Evolutionary conservation across 2,797 vertebrate species (phyloP), one percentile per base, ranked within the genome.

Genomic region (Sebastes cheni): DNA sequence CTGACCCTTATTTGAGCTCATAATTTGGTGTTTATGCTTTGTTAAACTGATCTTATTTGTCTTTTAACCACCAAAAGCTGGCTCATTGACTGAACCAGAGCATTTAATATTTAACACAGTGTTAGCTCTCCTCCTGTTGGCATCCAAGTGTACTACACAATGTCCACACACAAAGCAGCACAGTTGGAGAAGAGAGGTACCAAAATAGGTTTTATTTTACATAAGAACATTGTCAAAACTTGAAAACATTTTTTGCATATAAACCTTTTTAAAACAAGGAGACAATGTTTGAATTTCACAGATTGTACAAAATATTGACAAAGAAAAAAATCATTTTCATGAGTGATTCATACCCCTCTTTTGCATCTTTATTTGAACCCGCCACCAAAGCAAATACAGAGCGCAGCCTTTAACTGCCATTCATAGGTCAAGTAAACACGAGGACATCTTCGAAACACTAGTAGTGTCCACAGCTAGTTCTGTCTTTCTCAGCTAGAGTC

Each of bases 201-300:
- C 94, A 96, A 96, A 96, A 96, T 96, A 96, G 92, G 90, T 88
- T 96, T 96, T 96, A 95, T 95, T 96, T 95, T 88, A 94, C 89
- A 94, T 92, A 92, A 91, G 84, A 95, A 93, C 93, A 93, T 94
- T 94, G 92, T 95, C 93, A 94, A 96, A 96, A 96, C 86, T 83
- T 89, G 89, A 93, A 93, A 94, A 92, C 89, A 82, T 92, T 90
- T 86, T 95, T 85, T 95, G 95, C 95, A 96, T 96, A 96, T 95
- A 95, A 96, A 95, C 91, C 72, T 95, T 93, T 50, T 94, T 88
- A 93, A 94, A 95, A 95, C 91, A 89, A 94, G 82, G 83, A 94
- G 81, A 92, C 87, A 80, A 88, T 88, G 88, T 86, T 94, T 82
- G 81, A 84, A 91, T 95, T 95, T 95, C 91, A 95, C 92, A 93